Conservation (phyloP, 2,797 vertebrate species). For the Melanotaenia pygmaea region DNA sequence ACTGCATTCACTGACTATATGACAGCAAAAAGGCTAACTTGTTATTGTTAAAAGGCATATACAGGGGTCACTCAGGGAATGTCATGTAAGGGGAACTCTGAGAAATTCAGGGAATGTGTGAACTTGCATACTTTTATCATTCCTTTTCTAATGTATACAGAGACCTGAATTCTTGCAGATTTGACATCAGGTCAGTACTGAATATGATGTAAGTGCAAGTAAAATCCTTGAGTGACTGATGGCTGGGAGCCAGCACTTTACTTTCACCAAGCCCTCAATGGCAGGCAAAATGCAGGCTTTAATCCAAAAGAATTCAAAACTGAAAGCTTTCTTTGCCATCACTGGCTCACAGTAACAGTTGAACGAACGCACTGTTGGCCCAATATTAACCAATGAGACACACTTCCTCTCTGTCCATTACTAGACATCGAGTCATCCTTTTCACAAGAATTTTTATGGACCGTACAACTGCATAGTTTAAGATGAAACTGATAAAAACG, state of each 20-base stretch:
- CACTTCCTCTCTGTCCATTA: no score
- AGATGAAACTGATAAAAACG: neutral
- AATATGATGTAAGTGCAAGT: constrained; percentile 62
- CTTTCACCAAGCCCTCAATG: constrained; percentile 43
- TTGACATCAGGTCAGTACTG: constrained; percentile 59
- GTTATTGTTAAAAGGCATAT: constrained; percentile 4
- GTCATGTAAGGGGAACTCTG: neutral
- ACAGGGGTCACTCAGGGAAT: neutral
- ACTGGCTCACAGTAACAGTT: constrained; percentile 40
- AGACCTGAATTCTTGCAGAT: constrained; percentile 42
- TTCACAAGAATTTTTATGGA: no score
- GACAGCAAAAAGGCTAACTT: constrained; percentile 4
- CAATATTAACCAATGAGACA: constrained; percentile 14
- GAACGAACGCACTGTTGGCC: constrained; percentile 30
- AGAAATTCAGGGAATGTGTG: constrained; percentile 1
- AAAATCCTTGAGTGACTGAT: constrained; percentile 63
- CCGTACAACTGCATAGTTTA: neutral
- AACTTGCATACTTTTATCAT: constrained; percentile 23
- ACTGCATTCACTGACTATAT: constrained; percentile 2
- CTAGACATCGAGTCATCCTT: no score
- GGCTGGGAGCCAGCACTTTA: constrained; percentile 64
- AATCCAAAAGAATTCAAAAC: constrained; percentile 38
- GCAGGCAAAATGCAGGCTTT: constrained; percentile 43
- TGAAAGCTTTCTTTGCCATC: constrained; percentile 37
- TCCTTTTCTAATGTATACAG: constrained; percentile 32